phyloP scores from a whole-genome alignment of 2,888 invertebrate species.

The Cotesia congregata region DNA sequence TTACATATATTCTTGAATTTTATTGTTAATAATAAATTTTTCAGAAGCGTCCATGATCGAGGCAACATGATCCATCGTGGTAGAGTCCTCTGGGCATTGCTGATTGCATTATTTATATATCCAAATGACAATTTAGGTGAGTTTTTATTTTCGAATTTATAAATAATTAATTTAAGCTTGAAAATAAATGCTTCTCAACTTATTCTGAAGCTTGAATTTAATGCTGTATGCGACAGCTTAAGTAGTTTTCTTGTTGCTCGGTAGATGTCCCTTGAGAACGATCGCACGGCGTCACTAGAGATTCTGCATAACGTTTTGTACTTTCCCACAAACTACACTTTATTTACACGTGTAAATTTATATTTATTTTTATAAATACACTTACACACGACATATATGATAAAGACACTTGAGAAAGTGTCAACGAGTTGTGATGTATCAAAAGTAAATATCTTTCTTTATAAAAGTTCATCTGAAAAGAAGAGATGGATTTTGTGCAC shows the following conservation, averaged over 20 bases:
- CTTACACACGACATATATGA: background rate
- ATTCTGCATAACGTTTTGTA: slow-evolving; percentile 5
- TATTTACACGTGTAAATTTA: background rate
- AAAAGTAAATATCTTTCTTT: slow-evolving; percentile 2
- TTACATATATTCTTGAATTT: slow-evolving; percentile 1
- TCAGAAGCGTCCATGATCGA: slow-evolving; percentile 62
- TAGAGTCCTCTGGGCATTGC: slow-evolving; percentile 60
- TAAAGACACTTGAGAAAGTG: slow-evolving; percentile 14
- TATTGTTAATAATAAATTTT: slow-evolving; percentile 41
- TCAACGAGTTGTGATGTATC: slow-evolving; percentile 6
- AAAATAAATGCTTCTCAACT: slow-evolving; percentile 39
- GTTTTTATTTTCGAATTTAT: slow-evolving; percentile 44
- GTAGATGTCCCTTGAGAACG: background rate
- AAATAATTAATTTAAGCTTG: slow-evolving; percentile 9
- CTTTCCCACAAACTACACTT: slow-evolving; percentile 13
- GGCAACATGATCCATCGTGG: slow-evolving; percentile 66
- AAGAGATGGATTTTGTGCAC: background rate
- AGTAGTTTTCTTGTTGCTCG: slow-evolving; percentile 10
- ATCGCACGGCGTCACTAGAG: background rate
- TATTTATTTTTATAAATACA: background rate
- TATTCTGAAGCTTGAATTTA: slow-evolving; percentile 29
- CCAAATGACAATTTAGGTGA: slow-evolving; percentile 67
- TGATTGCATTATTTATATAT: slow-evolving; percentile 64
- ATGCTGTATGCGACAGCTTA: slow-evolving; percentile 35
- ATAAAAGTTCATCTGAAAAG: background rate